Evolutionary conservation across 2,797 vertebrate genomes (phyloP).

Genomic region (Xiphophorus birchmanni): DNA sequence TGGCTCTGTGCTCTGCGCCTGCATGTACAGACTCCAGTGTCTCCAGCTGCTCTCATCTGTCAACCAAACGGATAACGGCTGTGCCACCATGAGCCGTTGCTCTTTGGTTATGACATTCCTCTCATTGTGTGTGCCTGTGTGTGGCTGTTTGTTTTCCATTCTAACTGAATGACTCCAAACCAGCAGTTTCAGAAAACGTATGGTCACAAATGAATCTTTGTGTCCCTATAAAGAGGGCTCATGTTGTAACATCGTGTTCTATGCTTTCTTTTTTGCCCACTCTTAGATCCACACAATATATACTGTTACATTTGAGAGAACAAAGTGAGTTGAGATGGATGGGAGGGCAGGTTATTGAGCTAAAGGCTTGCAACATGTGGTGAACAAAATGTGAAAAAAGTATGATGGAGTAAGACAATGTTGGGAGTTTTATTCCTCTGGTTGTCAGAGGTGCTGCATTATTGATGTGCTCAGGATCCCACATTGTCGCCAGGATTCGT

Average conservation of each 20-base stretch:
- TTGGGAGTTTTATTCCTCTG: conserved; percentile 64
- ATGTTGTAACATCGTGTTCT: conserved; percentile 31
- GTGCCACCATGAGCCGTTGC: conserved; percentile 39
- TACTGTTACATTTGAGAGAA: conserved; percentile 36
- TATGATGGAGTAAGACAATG: conserved; percentile 54
- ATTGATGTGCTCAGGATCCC: conserved; percentile 75
- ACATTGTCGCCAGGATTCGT: conserved; percentile 59
- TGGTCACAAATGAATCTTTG: conserved; percentile 10
- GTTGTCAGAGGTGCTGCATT: conserved; percentile 75
- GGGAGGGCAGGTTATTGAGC: conserved; percentile 17
- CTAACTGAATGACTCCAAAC: conserved; percentile 45
- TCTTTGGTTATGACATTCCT: conserved; percentile 58
- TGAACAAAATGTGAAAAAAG: conserved; percentile 26
- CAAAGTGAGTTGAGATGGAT: conserved; percentile 54
- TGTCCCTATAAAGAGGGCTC: conserved; percentile 20
- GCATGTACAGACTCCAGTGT: conserved; percentile 54
- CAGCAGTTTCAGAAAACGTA: conserved; percentile 30
- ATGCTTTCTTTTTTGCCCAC: conserved; percentile 20
- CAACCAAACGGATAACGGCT: conserved; percentile 57
- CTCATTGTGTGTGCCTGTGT: conserved; percentile 18
- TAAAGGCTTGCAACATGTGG: conserved; percentile 25
- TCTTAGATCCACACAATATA: conserved; percentile 44
- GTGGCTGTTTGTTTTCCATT: conserved; percentile 28
- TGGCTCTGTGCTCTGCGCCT: conserved; percentile 49
- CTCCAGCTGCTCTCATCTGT: conserved; percentile 65